Conservation (phyloP, 2,113 vertebrate species). For the Microcebus lehilahytsara region DNA sequence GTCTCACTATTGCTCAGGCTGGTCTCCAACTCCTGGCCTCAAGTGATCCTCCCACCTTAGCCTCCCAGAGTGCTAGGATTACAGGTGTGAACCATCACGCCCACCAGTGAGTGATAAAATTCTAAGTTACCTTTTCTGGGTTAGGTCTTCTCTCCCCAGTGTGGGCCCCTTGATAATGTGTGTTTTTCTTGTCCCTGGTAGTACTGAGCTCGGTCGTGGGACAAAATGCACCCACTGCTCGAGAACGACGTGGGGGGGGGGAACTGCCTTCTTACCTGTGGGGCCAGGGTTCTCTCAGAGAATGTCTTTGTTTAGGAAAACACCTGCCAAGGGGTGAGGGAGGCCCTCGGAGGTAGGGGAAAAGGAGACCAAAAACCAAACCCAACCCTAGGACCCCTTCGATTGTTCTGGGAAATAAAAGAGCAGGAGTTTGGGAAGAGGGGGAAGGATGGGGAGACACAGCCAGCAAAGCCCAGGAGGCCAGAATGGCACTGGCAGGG, state of each 20-base stretch:
- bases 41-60: too few relatives aligned
- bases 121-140: too few relatives aligned
- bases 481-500: background rate
- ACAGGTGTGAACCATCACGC: too few relatives aligned
- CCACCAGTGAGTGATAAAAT: too few relatives aligned
- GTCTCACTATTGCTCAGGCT: too few relatives aligned
- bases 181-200: accelerated
- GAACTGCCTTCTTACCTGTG: background rate
- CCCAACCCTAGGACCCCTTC: background rate
- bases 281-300: background rate
- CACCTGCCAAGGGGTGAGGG: background rate
- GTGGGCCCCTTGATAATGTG: background rate
- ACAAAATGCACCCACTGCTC: background rate
- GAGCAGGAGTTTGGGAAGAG: background rate
- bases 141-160: background rate
- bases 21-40: too few relatives aligned
- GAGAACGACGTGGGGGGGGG: background rate
- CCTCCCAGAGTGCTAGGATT: too few relatives aligned
- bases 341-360: background rate
- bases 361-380: background rate
- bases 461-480: too few relatives aligned
- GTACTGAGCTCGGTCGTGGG: background rate
- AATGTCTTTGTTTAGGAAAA: background rate
- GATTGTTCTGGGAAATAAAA: too few relatives aligned
- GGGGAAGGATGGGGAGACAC: background rate